Conservation (phyloP, 2,888 invertebrate genomes). For the Cactoblastis cactorum region DNA sequence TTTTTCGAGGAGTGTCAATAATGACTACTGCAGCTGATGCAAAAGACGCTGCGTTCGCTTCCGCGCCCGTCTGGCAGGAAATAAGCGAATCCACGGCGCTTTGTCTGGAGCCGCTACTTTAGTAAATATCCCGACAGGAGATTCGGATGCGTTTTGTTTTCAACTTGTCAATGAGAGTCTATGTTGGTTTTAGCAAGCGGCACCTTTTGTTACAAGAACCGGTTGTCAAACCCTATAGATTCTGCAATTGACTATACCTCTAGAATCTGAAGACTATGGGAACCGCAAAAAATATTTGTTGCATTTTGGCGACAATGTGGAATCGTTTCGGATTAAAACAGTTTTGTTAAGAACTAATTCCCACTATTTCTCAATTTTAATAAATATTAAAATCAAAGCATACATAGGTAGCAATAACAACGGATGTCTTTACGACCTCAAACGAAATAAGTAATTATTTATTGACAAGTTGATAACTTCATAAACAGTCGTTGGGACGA, state of each 20-base stretch:
- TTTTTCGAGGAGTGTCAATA: neutral
- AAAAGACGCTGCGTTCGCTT: conserved; percentile 34
- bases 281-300: too few relatives aligned
- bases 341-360: too few relatives aligned
- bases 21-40: conserved; percentile 20
- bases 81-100: conserved; percentile 56
- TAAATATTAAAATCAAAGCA: too few relatives aligned
- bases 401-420: neutral
- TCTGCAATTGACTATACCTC: too few relatives aligned
- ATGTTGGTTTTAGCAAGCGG: neutral
- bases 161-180: neutral
- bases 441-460: neutral
- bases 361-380: too few relatives aligned
- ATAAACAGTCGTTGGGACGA: neutral
- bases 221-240: too few relatives aligned
- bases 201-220: neutral
- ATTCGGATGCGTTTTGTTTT: conserved; percentile 22
- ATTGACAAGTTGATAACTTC: neutral
- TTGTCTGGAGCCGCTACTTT: conserved; percentile 48
- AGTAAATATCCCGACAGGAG: conserved; percentile 35
- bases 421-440: neutral
- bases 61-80: conserved; percentile 70
- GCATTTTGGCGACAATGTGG: too few relatives aligned
- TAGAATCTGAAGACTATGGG: too few relatives aligned
- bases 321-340: too few relatives aligned